These are phyloP conservation scores for Etia nguti DNA, from an alignment of 2,113 vertebrate genomes.

Conservation along the genomic window DNA sequence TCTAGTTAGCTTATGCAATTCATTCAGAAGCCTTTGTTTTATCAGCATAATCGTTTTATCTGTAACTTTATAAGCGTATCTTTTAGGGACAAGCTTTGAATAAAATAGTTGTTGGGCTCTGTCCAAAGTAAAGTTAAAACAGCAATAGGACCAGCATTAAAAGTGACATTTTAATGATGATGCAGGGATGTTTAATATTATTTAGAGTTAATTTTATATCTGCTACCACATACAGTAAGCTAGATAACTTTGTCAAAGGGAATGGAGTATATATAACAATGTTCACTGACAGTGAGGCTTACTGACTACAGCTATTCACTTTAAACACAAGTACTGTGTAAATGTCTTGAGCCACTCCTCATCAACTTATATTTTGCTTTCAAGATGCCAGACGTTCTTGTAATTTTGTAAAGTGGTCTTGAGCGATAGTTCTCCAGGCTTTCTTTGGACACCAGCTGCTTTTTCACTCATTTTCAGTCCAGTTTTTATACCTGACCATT, in stretches of 20 bases:
- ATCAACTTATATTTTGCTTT: background rate
- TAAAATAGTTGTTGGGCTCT: background rate
- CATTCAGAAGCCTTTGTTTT: background rate
- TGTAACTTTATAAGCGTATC: background rate
- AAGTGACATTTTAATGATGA: background rate
- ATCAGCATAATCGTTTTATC: background rate
- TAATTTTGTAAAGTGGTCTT: background rate
- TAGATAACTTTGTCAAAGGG: background rate
- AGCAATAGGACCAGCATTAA: background rate
- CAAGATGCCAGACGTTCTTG: background rate
- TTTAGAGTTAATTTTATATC: background rate
- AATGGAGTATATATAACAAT: background rate
- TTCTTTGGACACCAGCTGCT: background rate
- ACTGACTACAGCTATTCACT: background rate
- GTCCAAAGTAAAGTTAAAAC: background rate
- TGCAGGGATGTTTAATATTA: background rate
- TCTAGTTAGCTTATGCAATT: background rate
- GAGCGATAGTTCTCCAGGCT: background rate
- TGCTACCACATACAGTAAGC: background rate
- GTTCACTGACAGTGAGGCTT: background rate
- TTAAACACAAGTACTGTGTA: background rate
- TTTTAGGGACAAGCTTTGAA: background rate
- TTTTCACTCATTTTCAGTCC: background rate
- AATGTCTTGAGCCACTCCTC: background rate
- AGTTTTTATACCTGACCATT: background rate